phyloP scores from a whole-genome alignment of 1,140 invertebrate species.

The Drosophila saltans region DNA sequence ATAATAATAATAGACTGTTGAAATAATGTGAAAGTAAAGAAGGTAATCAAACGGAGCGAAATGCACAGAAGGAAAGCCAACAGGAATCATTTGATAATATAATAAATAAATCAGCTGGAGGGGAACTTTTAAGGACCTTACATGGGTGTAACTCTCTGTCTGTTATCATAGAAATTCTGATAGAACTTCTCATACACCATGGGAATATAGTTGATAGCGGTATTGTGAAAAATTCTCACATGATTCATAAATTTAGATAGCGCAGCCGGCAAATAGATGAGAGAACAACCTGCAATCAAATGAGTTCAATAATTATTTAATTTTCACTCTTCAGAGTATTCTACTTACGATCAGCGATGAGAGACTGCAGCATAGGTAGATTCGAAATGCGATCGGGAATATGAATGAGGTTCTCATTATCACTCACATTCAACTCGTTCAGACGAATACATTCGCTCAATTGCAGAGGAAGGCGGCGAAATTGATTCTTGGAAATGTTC shows the following conservation, averaged over 20 bases:
- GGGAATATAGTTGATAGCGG: constrained; percentile 75
- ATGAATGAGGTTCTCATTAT: constrained; percentile 70
- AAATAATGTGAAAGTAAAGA: no score
- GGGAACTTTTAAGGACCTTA: constrained; percentile 35
- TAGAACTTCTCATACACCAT: constrained; percentile 79
- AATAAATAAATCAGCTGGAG: no score
- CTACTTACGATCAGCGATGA: constrained; percentile 77
- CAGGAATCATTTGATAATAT: no score
- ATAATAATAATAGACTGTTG: no score
- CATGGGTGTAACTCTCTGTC: constrained; percentile 57
- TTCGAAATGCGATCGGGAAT: constrained; percentile 78
- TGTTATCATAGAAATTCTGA: constrained; percentile 76
- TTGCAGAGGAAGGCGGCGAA: constrained; percentile 70
- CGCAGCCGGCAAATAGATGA: constrained; percentile 76
- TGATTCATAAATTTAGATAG: constrained; percentile 78
- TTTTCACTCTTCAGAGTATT: not conserved
- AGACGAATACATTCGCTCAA: constrained; percentile 72
- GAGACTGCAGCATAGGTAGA: constrained; percentile 71
- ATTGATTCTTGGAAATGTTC: constrained; percentile 74
- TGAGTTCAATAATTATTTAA: not conserved
- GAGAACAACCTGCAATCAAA: constrained; percentile 60
- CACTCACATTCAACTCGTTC: constrained; percentile 78
- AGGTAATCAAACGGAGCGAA: no score
- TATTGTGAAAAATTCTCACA: constrained; percentile 81
- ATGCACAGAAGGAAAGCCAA: no score